These are phyloP conservation scores for Drosophila bocki DNA, from an alignment of 1,140 invertebrate species.

Conservation along the genomic window DNA sequence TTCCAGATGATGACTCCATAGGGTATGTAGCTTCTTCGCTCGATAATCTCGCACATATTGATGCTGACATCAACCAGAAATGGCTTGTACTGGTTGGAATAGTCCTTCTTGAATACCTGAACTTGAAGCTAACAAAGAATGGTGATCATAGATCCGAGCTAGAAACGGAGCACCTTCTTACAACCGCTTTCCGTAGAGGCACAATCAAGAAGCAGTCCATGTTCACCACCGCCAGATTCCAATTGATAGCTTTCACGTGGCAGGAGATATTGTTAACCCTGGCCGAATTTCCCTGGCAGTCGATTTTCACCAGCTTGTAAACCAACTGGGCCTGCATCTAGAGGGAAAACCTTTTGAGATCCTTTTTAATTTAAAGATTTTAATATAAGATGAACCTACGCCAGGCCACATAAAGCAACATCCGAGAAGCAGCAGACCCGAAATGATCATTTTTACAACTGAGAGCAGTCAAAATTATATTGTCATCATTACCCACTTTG, in stretches of 20 bases:
- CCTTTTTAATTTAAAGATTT: not conserved
- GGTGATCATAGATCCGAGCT: not conserved
- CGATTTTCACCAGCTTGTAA: conserved; percentile 33
- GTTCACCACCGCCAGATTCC: conserved; percentile 26
- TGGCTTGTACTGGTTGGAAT: conserved; percentile 42
- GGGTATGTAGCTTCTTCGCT: conserved; percentile 9
- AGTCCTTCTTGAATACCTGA: conserved; percentile 33
- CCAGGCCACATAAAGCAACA: not conserved
- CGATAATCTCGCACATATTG: conserved; percentile 27
- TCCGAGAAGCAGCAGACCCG: not conserved
- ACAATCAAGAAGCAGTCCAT: conserved; percentile 23
- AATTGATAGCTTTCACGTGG: conserved; percentile 30
- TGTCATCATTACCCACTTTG: not conserved
- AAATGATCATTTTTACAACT: not conserved
- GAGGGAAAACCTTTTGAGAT: not conserved
- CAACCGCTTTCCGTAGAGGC: conserved; percentile 10
- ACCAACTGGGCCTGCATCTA: conserved; percentile 5
- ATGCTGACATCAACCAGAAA: conserved; percentile 35
- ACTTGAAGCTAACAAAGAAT: not conserved
- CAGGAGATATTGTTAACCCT: conserved; percentile 9
- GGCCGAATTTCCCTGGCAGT: conserved; percentile 14
- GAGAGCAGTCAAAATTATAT: not conserved
- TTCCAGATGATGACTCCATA: conserved; percentile 33
- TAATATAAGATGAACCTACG: not conserved
- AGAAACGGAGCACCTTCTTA: not conserved